phyloP scores from a whole-genome alignment of 2,888 invertebrate genomes.

The Thereva nobilitata region DNA sequence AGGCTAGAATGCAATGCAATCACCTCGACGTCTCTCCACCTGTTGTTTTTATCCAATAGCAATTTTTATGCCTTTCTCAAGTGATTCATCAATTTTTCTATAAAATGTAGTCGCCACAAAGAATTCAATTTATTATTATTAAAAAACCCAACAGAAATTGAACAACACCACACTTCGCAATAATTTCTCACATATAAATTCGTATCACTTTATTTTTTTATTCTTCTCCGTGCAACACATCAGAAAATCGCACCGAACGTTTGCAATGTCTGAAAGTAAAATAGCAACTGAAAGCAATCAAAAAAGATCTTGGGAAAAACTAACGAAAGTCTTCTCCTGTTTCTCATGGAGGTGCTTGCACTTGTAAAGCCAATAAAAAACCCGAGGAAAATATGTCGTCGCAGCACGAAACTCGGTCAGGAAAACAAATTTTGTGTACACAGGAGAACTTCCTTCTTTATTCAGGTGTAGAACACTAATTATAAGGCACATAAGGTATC shows the following conservation, averaged over 20 bases:
- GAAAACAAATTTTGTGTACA: constrained; percentile 17
- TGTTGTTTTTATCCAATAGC: constrained; percentile 15
- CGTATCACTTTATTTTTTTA: too few species aligned
- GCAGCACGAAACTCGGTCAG: constrained; percentile 9
- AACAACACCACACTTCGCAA: too few species aligned
- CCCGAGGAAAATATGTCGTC: background rate
- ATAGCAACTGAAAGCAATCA: constrained; percentile 6
- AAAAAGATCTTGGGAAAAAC: background rate
- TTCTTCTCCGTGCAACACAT: too few species aligned
- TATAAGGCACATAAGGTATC: constrained; percentile 24
- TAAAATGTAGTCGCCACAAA: too few species aligned
- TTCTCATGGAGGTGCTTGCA: constrained; percentile 17
- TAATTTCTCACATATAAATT: too few species aligned
- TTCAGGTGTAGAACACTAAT: constrained; percentile 15
- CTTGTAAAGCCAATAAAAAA: constrained; percentile 30
- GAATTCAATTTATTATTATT: too few species aligned
- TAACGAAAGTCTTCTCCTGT: constrained; percentile 16
- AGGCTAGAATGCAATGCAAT: constrained; percentile 3
- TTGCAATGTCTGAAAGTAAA: background rate
- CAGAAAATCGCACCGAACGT: too few species aligned
- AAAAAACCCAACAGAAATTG: too few species aligned
- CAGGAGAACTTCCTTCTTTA: constrained; percentile 5
- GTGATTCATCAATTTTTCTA: too few species aligned
- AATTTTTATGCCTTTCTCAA: too few species aligned
- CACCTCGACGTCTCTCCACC: constrained; percentile 12